Percentiles rank a stretch among this genome's conserved stretches.
Evolutionary conservation across 2,797 vertebrate genomes (phyloP).

Genomic region (Enteromius fasciolatus): DNA sequence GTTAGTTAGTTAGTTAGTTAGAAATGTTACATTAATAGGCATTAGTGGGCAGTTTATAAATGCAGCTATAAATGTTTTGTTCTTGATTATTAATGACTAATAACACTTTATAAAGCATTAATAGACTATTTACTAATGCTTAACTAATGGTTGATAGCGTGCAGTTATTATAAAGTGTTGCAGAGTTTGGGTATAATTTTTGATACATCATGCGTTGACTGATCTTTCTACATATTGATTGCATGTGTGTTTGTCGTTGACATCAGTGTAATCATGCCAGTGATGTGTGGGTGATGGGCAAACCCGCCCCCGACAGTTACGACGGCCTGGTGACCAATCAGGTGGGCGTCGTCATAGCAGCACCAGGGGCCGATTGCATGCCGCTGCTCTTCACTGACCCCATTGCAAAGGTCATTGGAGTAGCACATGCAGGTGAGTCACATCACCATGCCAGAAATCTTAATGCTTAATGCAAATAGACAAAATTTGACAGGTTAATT

Average conservation of each 20-base stretch:
- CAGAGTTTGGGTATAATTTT: not conserved
- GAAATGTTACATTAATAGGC: too few relatives aligned
- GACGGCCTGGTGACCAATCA: constrained; percentile 88
- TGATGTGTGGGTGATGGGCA: constrained; percentile 84
- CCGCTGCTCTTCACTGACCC: constrained; percentile 90
- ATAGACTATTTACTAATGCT: too few relatives aligned
- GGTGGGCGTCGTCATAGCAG: constrained; percentile 82
- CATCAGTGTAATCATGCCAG: constrained; percentile 84
- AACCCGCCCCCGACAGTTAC: constrained; percentile 81
- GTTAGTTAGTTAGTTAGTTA: too few relatives aligned
- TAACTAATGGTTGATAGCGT: too few relatives aligned
- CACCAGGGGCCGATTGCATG: constrained; percentile 94
- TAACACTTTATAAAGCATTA: too few relatives aligned
- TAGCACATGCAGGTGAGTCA: constrained; percentile 87
- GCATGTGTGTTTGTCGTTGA: constrained; percentile 25
- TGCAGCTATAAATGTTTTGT: too few relatives aligned
- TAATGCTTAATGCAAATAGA: not conserved
- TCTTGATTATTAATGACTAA: too few relatives aligned
- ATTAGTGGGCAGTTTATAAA: too few relatives aligned
- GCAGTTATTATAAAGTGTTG: too few relatives aligned
- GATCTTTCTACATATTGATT: not conserved
- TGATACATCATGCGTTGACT: not conserved
- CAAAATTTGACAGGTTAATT: not conserved
- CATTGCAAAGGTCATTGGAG: constrained; percentile 84
- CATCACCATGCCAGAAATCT: not conserved